These are phyloP conservation scores for Tethya wilhelma DNA, from an alignment of 37 sponge, comb jelly and placozoan species.

Conservation along the genomic window DNA sequence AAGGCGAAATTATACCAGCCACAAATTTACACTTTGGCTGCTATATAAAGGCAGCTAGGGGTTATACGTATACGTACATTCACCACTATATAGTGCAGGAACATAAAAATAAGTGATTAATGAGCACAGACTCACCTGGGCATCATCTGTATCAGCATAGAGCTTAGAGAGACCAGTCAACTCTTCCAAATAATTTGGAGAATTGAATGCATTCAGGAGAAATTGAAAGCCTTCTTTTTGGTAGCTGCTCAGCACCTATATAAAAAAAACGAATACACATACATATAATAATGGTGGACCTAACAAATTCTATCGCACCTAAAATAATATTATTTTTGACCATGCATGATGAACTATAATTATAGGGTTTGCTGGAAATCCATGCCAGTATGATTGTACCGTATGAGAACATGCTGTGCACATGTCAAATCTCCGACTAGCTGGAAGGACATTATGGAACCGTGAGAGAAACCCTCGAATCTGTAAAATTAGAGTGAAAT, in stretches of 20 bases:
- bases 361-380: too few relatives aligned
- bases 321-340: neutral
- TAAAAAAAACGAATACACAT: neutral
- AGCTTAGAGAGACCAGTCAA: constrained; percentile 90
- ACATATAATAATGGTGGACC: neutral
- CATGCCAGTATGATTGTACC: constrained; percentile 18
- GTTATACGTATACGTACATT: too few relatives aligned
- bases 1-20: too few relatives aligned
- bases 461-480: constrained; percentile 96
- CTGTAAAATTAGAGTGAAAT: constrained; percentile 13
- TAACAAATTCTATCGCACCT: neutral
- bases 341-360: too few relatives aligned
- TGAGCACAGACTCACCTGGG: constrained; percentile 37
- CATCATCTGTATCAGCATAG: constrained; percentile 73
- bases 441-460: constrained; percentile 88
- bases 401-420: constrained; percentile 92
- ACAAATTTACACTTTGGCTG: too few relatives aligned
- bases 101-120: neutral
- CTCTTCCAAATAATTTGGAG: constrained; percentile 87
- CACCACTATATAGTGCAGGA: neutral
- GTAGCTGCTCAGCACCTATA: constrained; percentile 69
- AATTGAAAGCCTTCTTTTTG: constrained; percentile 83
- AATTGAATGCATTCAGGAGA: constrained; percentile 93
- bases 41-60: too few relatives aligned
- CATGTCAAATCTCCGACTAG: constrained; percentile 80